Evolutionary conservation across 2,888 invertebrate genomes (phyloP).

Genomic region (Drosophila melanocephala): DNA sequence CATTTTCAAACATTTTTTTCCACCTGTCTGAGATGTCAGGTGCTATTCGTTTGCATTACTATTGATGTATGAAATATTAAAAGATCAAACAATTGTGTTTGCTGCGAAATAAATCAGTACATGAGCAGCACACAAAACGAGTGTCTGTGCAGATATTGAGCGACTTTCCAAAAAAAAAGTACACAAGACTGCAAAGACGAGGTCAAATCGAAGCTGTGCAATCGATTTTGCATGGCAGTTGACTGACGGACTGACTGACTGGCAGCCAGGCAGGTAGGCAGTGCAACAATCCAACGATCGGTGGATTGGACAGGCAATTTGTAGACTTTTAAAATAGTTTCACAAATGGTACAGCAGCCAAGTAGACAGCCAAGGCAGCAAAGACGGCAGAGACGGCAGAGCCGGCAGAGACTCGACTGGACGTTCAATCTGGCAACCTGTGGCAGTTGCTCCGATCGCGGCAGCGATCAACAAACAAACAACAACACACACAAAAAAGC

Average conservation of each 20-base stretch:
- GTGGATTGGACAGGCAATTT: constrained; percentile 77
- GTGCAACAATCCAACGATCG: constrained; percentile 34
- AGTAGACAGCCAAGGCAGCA: constrained; percentile 1
- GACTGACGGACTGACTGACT: constrained; percentile 63
- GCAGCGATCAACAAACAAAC: constrained; percentile 51
- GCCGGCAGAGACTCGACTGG: constrained; percentile 19
- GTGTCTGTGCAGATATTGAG: constrained; percentile 20
- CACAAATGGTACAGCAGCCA: constrained; percentile 58
- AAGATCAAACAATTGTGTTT: constrained; percentile 58
- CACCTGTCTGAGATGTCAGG: constrained; percentile 1
- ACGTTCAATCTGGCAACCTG: constrained; percentile 58
- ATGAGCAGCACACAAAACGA: constrained; percentile 31
- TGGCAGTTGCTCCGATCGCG: constrained; percentile 39
- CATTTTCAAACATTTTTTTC: background rate
- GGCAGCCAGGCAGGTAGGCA: constrained; percentile 33
- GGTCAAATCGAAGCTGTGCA: constrained; percentile 69
- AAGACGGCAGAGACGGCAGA: background rate
- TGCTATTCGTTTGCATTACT: constrained; percentile 17
- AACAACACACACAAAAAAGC: constrained; percentile 50
- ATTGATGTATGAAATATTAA: constrained; percentile 21
- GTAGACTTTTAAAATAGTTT: constrained; percentile 78
- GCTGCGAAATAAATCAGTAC: constrained; percentile 44
- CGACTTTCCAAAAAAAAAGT: constrained; percentile 63
- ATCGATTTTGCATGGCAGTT: constrained; percentile 68
- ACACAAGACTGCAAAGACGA: constrained; percentile 50